Base-by-base conservation (phyloP, 2,888 invertebrate species). In the Aspidiotus destructor region DNA sequence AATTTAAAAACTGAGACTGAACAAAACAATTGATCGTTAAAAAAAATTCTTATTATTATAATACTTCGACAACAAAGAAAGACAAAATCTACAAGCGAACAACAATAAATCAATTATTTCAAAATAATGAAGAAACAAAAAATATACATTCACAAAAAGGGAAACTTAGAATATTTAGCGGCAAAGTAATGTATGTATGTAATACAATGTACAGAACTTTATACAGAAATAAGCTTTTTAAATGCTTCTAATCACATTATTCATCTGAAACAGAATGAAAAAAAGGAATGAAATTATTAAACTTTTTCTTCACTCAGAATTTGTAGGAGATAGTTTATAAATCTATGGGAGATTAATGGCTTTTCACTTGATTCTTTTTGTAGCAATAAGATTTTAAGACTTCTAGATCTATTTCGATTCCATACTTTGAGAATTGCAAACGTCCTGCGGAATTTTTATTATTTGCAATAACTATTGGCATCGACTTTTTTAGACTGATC, bases 171-270 rank as follows among this genome's bases (percentile, higher is more conserved):
- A 3, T 28, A 28, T n/a, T n/a, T 28, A 28, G 28, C 28, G 28
- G 28, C 28, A 28, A 28, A 28, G 5, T 28, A 28, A 28, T 28
- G 28, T 28, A 44, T 44, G 48, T 44, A 48, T n/a, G 10, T 13
- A 13, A 48, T n/a, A 48, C 10, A 6, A 48, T 48, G 48, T 48
- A 48, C 48, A 48, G 48, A n/a, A 48, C 48, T 48, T 3, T 48
- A n/a, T 28, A 28, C 28, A 28, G 28, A 28, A 28, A 28, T 28
- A 28, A 28, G 28, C 28, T 62, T 62, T 61, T 63, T 63, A 63
- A 63, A 63, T 63, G 63, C 63, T 53, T 63, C 52, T 41, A 53
- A 63, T 63, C 63, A 63, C 63, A 63, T 63, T 41, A 63, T 28
- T 63, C 15, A 40, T 41, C 63, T 63, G 63, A 15, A 63, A 62